phyloP scores from a whole-genome alignment of 2,888 invertebrate species.

The Drosophila falleni region DNA sequence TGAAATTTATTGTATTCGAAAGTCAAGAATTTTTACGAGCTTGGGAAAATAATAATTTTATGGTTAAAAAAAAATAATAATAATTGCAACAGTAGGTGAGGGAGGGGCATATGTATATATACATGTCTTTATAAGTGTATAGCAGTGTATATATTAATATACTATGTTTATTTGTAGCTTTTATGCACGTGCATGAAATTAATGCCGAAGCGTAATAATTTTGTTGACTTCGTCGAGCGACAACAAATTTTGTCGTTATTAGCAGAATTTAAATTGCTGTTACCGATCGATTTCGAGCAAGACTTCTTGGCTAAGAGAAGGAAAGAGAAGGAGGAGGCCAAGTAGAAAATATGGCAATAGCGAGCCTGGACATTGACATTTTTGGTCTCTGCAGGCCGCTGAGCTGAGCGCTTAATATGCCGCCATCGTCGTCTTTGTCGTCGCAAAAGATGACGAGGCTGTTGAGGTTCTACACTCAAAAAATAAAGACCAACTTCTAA shows the following conservation, averaged over 20 bases:
- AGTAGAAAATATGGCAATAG: conserved; percentile 38
- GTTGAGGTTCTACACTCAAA: conserved; percentile 56
- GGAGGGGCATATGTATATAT: conserved; percentile 13
- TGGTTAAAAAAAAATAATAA: conserved; percentile 59
- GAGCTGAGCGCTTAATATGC: conserved; percentile 67
- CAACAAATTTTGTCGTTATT: conserved; percentile 73
- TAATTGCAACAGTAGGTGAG: conserved; percentile 1
- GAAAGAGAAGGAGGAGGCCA: background rate
- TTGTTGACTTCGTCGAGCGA: conserved; percentile 55
- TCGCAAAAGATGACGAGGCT: conserved; percentile 52
- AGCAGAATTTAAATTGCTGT: conserved; percentile 80
- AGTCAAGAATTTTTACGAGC: conserved; percentile 79
- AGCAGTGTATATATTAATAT: conserved; percentile 4
- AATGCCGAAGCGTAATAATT: conserved; percentile 57
- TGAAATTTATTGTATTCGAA: conserved; percentile 71
- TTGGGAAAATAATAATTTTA: conserved; percentile 82
- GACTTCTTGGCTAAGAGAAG: background rate
- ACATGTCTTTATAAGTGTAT: conserved; percentile 2
- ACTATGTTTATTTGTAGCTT: conserved; percentile 10
- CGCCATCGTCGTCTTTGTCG: conserved; percentile 57
- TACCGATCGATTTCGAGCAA: conserved; percentile 71
- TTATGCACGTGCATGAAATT: conserved; percentile 75
- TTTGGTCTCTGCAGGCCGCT: conserved; percentile 69
- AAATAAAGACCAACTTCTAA: too few relatives aligned
- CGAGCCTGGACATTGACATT: conserved; percentile 72